phyloP scores from a whole-genome alignment of 2,797 vertebrate genomes.

The Arremon aurantiirostris region DNA sequence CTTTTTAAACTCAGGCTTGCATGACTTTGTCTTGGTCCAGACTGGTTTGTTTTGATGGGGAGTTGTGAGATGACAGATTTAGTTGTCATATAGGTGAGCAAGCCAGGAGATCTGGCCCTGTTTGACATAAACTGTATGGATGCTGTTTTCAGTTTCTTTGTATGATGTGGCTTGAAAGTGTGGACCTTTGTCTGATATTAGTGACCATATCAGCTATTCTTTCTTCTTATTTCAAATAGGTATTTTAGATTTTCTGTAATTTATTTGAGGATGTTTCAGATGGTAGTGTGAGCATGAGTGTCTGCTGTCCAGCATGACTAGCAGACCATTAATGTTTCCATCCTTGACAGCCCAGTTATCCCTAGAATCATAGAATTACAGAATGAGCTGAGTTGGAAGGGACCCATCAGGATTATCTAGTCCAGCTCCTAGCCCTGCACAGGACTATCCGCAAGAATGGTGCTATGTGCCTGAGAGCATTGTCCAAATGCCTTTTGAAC shows the following conservation, averaged over 20 bases:
- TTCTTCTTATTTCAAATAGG: background rate
- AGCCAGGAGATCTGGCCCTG: background rate
- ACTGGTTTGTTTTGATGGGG: background rate
- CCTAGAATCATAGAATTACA: background rate
- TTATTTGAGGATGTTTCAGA: background rate
- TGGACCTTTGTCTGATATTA: background rate
- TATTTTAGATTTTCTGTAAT: background rate
- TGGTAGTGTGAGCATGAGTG: background rate
- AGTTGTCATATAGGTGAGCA: background rate
- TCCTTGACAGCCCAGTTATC: background rate
- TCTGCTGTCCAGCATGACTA: background rate
- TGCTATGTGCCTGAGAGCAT: background rate
- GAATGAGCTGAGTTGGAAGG: background rate
- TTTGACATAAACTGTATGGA: background rate
- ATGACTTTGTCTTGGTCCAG: background rate
- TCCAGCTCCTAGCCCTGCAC: background rate
- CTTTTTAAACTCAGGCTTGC: background rate
- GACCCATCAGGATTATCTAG: background rate
- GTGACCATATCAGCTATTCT: background rate
- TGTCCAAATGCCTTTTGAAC: background rate
- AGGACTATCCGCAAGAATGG: background rate
- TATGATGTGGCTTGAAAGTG: background rate
- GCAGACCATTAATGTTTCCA: background rate
- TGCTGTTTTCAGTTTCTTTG: background rate
- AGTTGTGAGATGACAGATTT: background rate